phyloP scores from a whole-genome alignment of 2,797 vertebrate genomes.

The Enoplosus armatus region DNA sequence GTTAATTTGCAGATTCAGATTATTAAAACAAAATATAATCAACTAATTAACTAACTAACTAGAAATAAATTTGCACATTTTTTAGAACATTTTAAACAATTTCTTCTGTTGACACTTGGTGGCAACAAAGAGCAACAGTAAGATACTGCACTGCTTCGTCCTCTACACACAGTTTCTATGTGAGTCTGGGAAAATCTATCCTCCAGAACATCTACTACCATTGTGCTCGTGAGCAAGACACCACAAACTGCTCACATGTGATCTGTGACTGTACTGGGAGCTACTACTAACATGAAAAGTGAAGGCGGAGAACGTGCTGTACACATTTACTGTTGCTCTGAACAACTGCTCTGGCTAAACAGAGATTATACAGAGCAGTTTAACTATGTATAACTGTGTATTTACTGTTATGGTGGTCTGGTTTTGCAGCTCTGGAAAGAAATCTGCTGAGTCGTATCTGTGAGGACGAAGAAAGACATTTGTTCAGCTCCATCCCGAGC shows the following conservation, averaged over 20 bases:
- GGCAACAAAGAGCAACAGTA: background rate
- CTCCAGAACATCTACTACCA: background rate
- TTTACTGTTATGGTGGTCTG: background rate
- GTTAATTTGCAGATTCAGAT: no score
- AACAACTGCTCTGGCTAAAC: background rate
- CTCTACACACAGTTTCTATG: background rate
- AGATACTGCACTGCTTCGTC: background rate
- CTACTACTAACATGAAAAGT: background rate
- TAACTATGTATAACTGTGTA: no score
- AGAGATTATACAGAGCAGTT: background rate
- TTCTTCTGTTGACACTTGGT: conserved; percentile 14
- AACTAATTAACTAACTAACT: no score
- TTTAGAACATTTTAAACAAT: background rate
- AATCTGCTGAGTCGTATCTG: conserved; percentile 88
- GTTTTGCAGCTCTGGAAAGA: conserved; percentile 83
- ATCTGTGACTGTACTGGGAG: background rate
- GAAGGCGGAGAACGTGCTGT: background rate
- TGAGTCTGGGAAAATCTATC: background rate
- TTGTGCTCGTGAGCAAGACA: background rate
- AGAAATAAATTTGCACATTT: background rate
- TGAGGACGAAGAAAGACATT: conserved; percentile 72
- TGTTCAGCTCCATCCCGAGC: conserved; percentile 75
- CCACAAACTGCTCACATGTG: background rate
- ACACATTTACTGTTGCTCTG: no score
- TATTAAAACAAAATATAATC: no score